Evolutionary conservation across 2,113 vertebrate species (phyloP).

Genomic region (Lipotes vexillifer): DNA sequence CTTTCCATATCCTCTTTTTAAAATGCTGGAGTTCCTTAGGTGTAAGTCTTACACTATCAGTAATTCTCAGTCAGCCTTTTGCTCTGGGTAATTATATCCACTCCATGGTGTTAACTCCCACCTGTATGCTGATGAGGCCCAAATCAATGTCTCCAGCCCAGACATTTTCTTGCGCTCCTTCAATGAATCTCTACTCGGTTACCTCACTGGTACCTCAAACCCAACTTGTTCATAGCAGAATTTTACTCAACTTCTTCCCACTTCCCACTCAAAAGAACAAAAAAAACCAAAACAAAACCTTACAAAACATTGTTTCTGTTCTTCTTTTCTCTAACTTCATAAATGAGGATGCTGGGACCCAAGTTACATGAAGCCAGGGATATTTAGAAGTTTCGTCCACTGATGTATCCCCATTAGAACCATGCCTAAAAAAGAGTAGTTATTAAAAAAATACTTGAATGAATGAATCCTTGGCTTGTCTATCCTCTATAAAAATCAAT

Average conservation of each 20-base stretch:
- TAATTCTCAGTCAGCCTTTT: background rate
- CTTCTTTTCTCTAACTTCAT: background rate
- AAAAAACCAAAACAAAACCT: too few species aligned
- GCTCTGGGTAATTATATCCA: too few species aligned
- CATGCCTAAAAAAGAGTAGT: background rate
- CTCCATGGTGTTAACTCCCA: background rate
- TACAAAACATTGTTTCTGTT: background rate
- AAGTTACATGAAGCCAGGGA: background rate
- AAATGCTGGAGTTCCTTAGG: background rate
- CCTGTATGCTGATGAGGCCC: background rate
- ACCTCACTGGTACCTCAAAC: background rate
- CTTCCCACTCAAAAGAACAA: background rate
- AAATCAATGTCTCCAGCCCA: background rate
- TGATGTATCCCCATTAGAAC: background rate
- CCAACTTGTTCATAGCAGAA: background rate
- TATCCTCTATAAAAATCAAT: background rate
- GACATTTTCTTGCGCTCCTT: background rate
- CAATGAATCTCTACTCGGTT: background rate
- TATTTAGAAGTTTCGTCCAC: background rate
- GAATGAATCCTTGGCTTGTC: background rate
- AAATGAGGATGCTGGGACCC: background rate
- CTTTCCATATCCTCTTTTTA: background rate
- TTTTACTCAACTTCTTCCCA: background rate
- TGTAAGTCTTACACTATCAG: background rate
- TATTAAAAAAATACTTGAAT: background rate